These are phyloP conservation scores for Arvicanthis niloticus DNA, from an alignment of 2,113 vertebrate genomes.

Conservation along the genomic window DNA sequence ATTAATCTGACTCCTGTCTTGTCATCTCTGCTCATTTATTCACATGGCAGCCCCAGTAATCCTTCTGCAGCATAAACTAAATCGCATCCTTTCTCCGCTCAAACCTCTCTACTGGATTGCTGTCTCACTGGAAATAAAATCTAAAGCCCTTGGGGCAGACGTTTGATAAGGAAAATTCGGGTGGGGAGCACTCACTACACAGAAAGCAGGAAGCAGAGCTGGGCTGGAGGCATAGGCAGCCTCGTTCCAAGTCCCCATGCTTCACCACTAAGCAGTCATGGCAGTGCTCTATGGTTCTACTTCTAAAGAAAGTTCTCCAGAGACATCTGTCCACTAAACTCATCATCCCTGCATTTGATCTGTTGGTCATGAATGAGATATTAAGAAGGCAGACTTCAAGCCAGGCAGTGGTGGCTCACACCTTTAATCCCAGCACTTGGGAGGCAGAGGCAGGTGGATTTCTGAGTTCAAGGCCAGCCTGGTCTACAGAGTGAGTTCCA, in stretches of 20 bases:
- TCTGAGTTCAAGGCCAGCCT: too few relatives aligned
- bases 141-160: background rate
- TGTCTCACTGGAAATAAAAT: background rate
- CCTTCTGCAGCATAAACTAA: background rate
- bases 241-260: too few relatives aligned
- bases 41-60: background rate
- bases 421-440: too few relatives aligned
- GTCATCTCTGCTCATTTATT: background rate
- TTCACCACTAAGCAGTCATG: background rate
- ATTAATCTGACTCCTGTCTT: background rate
- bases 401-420: too few relatives aligned
- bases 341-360: background rate
- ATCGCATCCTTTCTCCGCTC: background rate
- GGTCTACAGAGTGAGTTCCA: too few relatives aligned
- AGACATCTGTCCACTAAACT: background rate
- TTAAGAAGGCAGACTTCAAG: background rate
- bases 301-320: background rate
- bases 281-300: background rate
- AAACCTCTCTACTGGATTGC: background rate
- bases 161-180: background rate
- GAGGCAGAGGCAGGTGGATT: too few relatives aligned
- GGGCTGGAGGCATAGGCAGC: too few relatives aligned
- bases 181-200: background rate
- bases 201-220: background rate
- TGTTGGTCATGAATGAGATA: background rate